Evolutionary conservation across 1,140 invertebrate species (phyloP), one percentile per base, ranked within the genome.

Genomic region (Drosophila kohkoa): DNA sequence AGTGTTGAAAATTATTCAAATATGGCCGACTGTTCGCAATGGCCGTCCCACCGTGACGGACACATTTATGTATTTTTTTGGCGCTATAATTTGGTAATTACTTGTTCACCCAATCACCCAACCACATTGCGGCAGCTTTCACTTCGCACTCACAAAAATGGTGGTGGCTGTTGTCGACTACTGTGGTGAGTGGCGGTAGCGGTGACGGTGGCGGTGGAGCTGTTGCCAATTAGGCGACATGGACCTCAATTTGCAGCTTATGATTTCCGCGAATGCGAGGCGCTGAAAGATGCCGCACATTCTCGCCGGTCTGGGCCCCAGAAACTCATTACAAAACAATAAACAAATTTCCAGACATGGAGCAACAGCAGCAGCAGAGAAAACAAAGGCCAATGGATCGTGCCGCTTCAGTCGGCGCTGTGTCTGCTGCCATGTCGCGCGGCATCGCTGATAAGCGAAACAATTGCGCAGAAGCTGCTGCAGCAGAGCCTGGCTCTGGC

Each of bases 281-380:
- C n/a, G 59, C 49, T 62, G 62, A 89, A 87, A 89, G 85, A 85
- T 81, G 85, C 85, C 85, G 85, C 77, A 54, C 55, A 69, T 63
- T 67, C 67, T 20, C 20, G 20, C 35, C 35, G 8, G 62, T 30
- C 41, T 43, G 65, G 46, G 25, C 67, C 62, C 78, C 20, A 25
- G 3, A 88, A 74, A 81, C 85, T 89, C 85, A 89, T 89, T 89
- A 89, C 86, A 89, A 89, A 89, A 89, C 85, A 89, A 89, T 89
- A 89, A 89, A 89, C 85, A 89, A 89, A 89, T 89, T 89, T 89
- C 85, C 86, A 89, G 85, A 89, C 85, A 89, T 78, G 77, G 67
- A 52, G 20, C 38, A 75, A 58, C 54, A 55, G 41, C 45, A 48
- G 8, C 35, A 38, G 10, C 35, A 25, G 7, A 25, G 25, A 55